Base-by-base conservation (phyloP, 2,113 vertebrate genomes). In the Dendrocopos noguchii region DNA sequence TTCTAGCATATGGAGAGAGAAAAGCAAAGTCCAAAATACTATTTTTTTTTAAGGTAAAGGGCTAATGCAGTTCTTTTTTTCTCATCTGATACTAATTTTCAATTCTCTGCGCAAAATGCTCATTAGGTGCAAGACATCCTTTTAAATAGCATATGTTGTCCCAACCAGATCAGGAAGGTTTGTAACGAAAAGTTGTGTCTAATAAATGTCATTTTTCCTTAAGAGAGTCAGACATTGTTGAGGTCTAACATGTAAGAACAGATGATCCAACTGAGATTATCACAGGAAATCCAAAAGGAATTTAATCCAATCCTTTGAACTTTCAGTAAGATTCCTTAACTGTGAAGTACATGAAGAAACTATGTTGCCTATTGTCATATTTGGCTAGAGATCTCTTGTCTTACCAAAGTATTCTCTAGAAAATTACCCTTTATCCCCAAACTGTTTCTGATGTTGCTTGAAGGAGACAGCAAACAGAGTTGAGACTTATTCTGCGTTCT, bases 201-300 rank as follows among this genome's bases (percentile, higher is more conserved):
- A 92, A 95, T 94, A 82, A 92, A 91, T 87, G 44, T 89, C 46
- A 80, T 84, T 89, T 94, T 95, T 92, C 59, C 74, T 59, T 94
- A 95, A 92, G 71, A 87, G 66, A 92, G 34, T 95, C 44, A 19
- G 93, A 89, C 87, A 46, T 19, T 42, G 63, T 67, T 94, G 95
- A 92, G 88, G 33, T 94, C 46, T 82, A 92, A 80, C 63, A 89
- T 53, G n/a, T 68, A 87, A 70, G 34, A 94, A 78, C 67, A 94
- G 91, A 96, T 94, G 94, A 95, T 95, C 87, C 94, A 95, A 92
- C 89, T 68, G 93, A 95, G 89, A 94, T 94, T 95, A 92, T 92
- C 93, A 87, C 87, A 95, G 93, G 91, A 96, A 96, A 92, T 95
- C 74, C 93, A 94, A 96, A 29, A 87, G 66, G 50, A 94, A 94